Conservation (phyloP, 2,888 invertebrate species). For the Trichacis sp. region DNA sequence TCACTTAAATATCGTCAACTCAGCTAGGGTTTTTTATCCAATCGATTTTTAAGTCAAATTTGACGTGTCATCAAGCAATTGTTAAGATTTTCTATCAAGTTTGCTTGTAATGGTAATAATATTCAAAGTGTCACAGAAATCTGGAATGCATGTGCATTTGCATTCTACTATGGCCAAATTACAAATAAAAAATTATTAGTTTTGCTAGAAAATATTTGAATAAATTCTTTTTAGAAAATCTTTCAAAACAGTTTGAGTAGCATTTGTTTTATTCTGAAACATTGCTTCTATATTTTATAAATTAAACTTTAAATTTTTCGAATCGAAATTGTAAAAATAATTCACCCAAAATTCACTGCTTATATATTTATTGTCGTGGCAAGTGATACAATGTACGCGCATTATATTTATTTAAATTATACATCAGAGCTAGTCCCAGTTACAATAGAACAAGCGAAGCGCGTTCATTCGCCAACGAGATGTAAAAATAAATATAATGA, state of each 20-base stretch:
- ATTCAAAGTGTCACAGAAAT: too few relatives aligned
- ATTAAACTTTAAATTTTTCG: not conserved
- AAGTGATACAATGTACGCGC: slow-evolving; percentile 40
- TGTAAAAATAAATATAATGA: slow-evolving; percentile 37
- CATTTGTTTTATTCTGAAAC: slow-evolving; percentile 5
- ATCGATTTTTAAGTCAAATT: too few relatives aligned
- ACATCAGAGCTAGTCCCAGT: slow-evolving; percentile 59
- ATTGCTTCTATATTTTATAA: too few relatives aligned
- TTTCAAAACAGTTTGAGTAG: not conserved
- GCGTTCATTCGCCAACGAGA: slow-evolving; percentile 35
- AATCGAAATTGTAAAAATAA: too few relatives aligned
- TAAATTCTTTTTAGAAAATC: slow-evolving; percentile 7
- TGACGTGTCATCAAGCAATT: too few relatives aligned
- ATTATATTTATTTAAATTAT: slow-evolving; percentile 56
- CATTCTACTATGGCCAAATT: slow-evolving; percentile 29
- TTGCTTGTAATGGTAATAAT: slow-evolving; percentile 13
- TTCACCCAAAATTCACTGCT: slow-evolving; percentile 13
- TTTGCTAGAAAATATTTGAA: slow-evolving; percentile 25
- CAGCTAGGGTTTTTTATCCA: too few relatives aligned
- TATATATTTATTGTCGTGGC: slow-evolving; percentile 15
- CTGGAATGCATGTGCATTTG: too few relatives aligned
- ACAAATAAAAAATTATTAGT: slow-evolving; percentile 28
- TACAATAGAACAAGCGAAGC: slow-evolving; percentile 47
- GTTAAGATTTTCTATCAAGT: slow-evolving; percentile 27
- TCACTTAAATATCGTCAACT: not conserved